Evolutionary conservation across 2,888 invertebrate genomes (phyloP).

Genomic region (Copidosoma aretas): DNA sequence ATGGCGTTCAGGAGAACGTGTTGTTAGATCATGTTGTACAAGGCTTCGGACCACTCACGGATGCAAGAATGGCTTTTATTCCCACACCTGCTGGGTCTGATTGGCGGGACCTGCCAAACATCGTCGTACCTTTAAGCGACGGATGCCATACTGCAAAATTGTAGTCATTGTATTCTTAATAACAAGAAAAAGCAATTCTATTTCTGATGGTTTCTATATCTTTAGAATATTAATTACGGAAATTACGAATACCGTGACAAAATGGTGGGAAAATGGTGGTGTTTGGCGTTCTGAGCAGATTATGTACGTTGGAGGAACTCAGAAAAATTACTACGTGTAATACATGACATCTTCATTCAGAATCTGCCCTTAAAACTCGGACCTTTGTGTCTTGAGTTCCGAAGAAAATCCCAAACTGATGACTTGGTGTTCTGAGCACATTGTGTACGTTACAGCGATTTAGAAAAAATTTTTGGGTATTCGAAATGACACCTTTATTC

Average conservation of each 20-base stretch:
- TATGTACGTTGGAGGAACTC: no score
- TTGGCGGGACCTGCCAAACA: slow-evolving; percentile 87
- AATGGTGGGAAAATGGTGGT: slow-evolving; percentile 65
- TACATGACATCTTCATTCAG: no score
- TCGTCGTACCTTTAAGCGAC: slow-evolving; percentile 73
- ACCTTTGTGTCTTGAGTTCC: no score
- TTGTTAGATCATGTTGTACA: slow-evolving; percentile 83
- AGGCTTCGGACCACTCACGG: slow-evolving; percentile 81
- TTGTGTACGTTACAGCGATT: no score
- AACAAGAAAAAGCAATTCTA: neutral
- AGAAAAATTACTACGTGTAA: no score
- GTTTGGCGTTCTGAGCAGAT: no score
- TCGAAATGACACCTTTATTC: no score
- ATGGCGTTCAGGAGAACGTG: slow-evolving; percentile 66
- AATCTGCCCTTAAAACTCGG: no score
- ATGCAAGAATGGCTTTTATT: slow-evolving; percentile 77
- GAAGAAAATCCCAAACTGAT: no score
- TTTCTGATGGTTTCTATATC: neutral
- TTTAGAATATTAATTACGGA: slow-evolving; percentile 50
- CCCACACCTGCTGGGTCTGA: slow-evolving; percentile 79
- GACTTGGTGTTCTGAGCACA: no score
- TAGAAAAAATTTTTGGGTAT: no score
- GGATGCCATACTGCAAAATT: slow-evolving; percentile 72
- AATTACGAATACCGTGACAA: slow-evolving; percentile 67
- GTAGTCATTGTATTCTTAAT: slow-evolving; percentile 54